Conservation (phyloP, 2,797 vertebrate species). For the Betta splendens region DNA sequence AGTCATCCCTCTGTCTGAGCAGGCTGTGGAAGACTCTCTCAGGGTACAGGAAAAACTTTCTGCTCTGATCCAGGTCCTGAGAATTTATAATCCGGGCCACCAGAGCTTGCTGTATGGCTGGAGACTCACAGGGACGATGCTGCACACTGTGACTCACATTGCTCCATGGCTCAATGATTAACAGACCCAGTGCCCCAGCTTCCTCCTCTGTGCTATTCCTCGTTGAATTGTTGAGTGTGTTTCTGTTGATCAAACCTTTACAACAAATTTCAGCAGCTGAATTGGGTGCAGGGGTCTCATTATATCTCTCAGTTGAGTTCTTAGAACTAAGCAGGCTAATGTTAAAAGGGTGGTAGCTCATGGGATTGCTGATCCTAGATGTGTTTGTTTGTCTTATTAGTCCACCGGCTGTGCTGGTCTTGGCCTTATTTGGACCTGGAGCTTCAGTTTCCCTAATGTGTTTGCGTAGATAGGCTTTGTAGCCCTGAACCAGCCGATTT, state of each 20-base stretch:
- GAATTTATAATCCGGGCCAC: conserved; percentile 54
- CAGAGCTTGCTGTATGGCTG: conserved; percentile 66
- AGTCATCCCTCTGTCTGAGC: conserved; percentile 53
- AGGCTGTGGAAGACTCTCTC: conserved; percentile 39
- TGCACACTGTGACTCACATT: conserved; percentile 66
- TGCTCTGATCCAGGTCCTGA: conserved; percentile 62
- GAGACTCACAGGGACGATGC: conserved; percentile 69
- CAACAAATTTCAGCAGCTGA: conserved; percentile 1
- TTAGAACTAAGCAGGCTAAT: background rate
- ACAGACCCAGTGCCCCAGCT: conserved; percentile 29
- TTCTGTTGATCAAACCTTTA: background rate
- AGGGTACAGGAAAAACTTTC: conserved; percentile 55
- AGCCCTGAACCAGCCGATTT: conserved; percentile 51
- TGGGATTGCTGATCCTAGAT: conserved; percentile 17
- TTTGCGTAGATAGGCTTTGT: conserved; percentile 57
- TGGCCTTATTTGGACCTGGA: background rate
- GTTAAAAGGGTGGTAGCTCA: conserved; percentile 13
- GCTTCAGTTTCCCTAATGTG: conserved; percentile 59
- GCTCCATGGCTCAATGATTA: conserved; percentile 62
- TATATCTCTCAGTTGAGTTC: background rate
- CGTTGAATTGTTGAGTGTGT: background rate
- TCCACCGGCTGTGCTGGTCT: background rate
- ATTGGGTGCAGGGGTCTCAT: conserved; percentile 13
- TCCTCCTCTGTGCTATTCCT: background rate
- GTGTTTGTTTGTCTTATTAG: background rate